Base-by-base conservation (phyloP, 2,888 invertebrate species). In the Leptopterna dolabrata region DNA sequence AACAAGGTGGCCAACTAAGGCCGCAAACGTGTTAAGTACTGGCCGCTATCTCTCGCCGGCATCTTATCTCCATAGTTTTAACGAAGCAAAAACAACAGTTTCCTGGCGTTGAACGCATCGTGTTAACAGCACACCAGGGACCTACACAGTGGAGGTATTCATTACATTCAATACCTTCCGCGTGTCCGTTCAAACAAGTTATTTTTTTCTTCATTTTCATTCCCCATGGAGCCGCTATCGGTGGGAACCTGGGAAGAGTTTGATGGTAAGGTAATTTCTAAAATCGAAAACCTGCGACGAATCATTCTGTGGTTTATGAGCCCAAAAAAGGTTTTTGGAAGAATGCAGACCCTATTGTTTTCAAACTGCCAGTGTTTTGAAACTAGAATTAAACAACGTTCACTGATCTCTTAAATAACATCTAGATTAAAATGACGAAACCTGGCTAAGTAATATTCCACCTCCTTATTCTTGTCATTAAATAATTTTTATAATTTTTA, bases 1-100 rank as follows among this genome's bases (percentile, higher is more conserved):
- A 63, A 63, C 63, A 19, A 63, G 63, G 63, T 24, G 63, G 63
- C 24, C 63, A 63, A 63, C 63, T 63, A 63, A 24, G 19, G 63
- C 24, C 63, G 0, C 63, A 24, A 63, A 63, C 63, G 63, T 63
- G 63, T 63, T 63, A 27, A 63, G 63, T 63, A 24, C 63, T 36
- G 27, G 11, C 63, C 13, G 24, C 24, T 63, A 63, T 63, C 63
- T 63, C 27, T 2, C 9, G 63, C 11, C 63, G 63, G 63, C 63
- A 63, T 63, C 63, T 63, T 63, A 63, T 63, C 63, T 63, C 27
- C 63, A 63, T 63, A 63, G 63, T 63, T 63, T 63, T 63, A 63
- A 63, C 63, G 63, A 63, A 63, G 63, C 63, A 24, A 63, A 63
- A 63, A 63, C 63, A 63, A 24, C 63, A 63, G 24, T 63, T 63